phyloP scores from a whole-genome alignment of 2,797 vertebrate species.

The Leontocebus nigricollis region DNA sequence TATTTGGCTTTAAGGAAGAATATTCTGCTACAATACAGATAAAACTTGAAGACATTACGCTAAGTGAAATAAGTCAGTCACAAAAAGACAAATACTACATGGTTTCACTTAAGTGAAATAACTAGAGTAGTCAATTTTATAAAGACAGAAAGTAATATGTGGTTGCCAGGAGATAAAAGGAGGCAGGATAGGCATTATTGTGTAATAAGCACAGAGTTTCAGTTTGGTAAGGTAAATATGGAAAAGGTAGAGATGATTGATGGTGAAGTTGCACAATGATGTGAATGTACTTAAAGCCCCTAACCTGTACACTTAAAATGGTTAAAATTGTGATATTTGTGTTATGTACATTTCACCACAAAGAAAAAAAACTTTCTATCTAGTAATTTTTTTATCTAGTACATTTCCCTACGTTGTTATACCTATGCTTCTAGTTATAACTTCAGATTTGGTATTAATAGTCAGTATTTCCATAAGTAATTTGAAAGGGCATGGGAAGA shows the following conservation, averaged over 20 bases:
- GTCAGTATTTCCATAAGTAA: not conserved
- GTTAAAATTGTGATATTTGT: not conserved
- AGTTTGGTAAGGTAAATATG: not conserved
- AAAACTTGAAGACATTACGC: not conserved
- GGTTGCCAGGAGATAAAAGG: rapidly evolving
- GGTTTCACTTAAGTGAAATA: not conserved
- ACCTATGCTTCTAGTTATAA: not conserved
- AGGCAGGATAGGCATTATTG: rapidly evolving
- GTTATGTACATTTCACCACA: not conserved
- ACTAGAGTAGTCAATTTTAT: not conserved
- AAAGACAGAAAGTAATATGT: not conserved
- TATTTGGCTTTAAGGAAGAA: not conserved
- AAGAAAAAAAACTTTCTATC: not conserved
- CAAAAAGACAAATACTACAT: not conserved
- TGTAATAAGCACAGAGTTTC: not conserved
- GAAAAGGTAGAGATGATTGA: not conserved
- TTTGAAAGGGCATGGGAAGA: not conserved
- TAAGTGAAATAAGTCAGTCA: not conserved
- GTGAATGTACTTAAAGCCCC: not conserved
- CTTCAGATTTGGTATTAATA: not conserved
- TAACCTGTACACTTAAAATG: not conserved
- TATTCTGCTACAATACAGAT: not conserved
- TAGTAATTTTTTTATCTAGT: not conserved
- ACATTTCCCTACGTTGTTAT: not conserved
- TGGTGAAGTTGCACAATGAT: no score